Conservation (phyloP, 2,888 invertebrate species). For the Noctua pronuba region DNA sequence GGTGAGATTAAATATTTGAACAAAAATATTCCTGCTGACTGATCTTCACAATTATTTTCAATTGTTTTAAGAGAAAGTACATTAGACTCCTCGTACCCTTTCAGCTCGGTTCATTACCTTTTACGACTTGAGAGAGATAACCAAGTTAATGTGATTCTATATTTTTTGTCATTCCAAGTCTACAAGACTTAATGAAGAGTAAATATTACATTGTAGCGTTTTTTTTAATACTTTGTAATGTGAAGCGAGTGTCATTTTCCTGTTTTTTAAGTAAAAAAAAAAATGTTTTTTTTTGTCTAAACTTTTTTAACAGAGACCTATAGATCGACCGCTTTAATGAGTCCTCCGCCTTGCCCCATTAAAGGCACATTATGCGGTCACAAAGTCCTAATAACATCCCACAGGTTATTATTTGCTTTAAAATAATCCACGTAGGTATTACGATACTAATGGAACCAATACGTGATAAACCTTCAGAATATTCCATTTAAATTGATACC, state of each 20-base stretch:
- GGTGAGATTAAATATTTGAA: too few relatives aligned
- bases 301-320: not conserved
- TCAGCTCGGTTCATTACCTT: conserved; percentile 54
- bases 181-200: conserved; percentile 36
- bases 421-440: too few relatives aligned
- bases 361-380: too few relatives aligned
- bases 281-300: too few relatives aligned
- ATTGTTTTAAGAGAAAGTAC: conserved; percentile 37
- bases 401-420: too few relatives aligned
- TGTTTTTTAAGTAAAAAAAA: not conserved
- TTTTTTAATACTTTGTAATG: conserved; percentile 7
- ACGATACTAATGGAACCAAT: too few relatives aligned
- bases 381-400: too few relatives aligned
- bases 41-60: conserved; percentile 27
- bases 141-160: conserved; percentile 39
- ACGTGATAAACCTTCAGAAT: too few relatives aligned
- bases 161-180: conserved; percentile 39
- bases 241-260: not conserved
- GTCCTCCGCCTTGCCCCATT: too few relatives aligned
- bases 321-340: too few relatives aligned
- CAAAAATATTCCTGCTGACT: not conserved
- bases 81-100: conserved; percentile 34
- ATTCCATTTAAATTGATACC: too few relatives aligned
- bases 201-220: conserved; percentile 25
- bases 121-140: conserved; percentile 55